Evolutionary conservation across 1,140 invertebrate genomes (phyloP), one percentile per base, ranked within the genome.

Genomic region (Cyphomyrmex costatus): DNA sequence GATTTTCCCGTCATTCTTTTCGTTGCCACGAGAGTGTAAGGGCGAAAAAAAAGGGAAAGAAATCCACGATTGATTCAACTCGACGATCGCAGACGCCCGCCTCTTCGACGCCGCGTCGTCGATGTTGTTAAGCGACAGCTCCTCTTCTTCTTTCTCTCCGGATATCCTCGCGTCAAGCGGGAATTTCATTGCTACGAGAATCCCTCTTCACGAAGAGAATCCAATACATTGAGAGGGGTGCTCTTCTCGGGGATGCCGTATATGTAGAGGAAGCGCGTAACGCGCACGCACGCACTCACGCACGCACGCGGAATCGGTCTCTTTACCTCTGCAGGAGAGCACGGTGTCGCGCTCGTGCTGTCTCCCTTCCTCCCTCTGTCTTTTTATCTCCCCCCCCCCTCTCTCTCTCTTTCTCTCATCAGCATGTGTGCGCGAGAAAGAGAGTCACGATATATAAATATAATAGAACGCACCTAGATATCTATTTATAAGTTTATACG

Each of bases 381-480:
- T 61, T 46, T 30, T 10, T 51, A 19, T 58, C 46, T n/a, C 14
- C 19, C 21, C 36, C 33, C 46, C 14, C 14, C 19, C 21, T 53
- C 33, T 46, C 33, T 46, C 61, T 30, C 24, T 51, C 27, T 71
- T 33, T 12, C 73, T 60, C 33, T 58, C 19, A 16, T 77, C 10
- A 21, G 21, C 33, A 27, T 21, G 24, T 60, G 10, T 21, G 61
- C 30, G 58, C 30, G 71, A 49, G 60, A 27, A 91, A 88, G 87
- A 89, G 42, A 33, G 36, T 71, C 65, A 61, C 70, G 74, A 90
- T 83, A 92, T 93, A 92, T 92, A 93, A 92, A 93, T 93, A 91
- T 85, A 91, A 93, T 92, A 92, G 92, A 93, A 92, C 91, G 92
- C 89, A 92, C 92, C 92, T 91, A 91, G 92, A 92, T 93, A 93